A percentile compares a stretch with the other conserved stretches of the same genome.
phyloP scores from a whole-genome alignment of 2,888 invertebrate species.

The Dyspetes luteomarginatus region DNA sequence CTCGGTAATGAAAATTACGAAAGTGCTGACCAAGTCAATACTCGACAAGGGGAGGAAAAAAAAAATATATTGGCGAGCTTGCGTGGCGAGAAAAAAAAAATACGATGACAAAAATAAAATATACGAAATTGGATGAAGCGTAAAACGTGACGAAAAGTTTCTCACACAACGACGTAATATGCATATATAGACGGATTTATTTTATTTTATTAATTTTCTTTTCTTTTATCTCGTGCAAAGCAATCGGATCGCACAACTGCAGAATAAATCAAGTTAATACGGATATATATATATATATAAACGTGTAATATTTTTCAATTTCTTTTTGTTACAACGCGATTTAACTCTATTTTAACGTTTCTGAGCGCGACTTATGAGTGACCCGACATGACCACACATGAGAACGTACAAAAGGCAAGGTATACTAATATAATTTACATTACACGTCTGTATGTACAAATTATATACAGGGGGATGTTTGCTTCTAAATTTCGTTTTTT shows the following conservation, averaged over 20 bases:
- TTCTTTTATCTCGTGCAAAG: constrained; percentile 21
- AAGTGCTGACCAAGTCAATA: constrained; percentile 38
- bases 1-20: constrained; percentile 33
- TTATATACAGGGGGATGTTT: constrained; percentile 74
- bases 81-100: neutral
- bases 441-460: constrained; percentile 75
- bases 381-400: constrained; percentile 11
- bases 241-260: constrained; percentile 30
- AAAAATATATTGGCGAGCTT: constrained; percentile 26
- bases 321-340: constrained; percentile 11
- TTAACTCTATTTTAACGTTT: constrained; percentile 45
- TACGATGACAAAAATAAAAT: neutral
- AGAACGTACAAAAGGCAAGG: constrained; percentile 59
- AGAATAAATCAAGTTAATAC: constrained; percentile 27
- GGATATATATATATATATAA: neutral
- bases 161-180: constrained; percentile 18
- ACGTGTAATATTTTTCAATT: constrained; percentile 38
- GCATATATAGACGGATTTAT: neutral
- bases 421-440: constrained; percentile 71
- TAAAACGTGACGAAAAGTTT: constrained; percentile 23
- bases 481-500: constrained; percentile 47
- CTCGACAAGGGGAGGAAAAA: constrained; percentile 20
- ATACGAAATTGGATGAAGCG: neutral
- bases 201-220: neutral
- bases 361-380: constrained; percentile 35